Conservation (phyloP, 1,140 invertebrate genomes). For the Macrosteles quadrilineatus region DNA sequence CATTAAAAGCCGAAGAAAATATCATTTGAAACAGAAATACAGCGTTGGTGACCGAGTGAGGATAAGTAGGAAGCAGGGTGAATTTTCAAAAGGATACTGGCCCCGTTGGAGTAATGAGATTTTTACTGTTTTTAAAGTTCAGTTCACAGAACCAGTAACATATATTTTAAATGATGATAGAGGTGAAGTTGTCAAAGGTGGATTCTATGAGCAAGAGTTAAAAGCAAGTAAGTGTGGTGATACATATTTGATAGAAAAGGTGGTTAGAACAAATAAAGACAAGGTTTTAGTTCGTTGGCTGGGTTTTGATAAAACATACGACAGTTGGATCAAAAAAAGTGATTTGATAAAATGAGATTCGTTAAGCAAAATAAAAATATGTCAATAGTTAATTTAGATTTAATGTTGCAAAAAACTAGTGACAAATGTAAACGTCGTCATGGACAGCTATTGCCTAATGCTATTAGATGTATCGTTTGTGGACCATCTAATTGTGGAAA, state of each 20-base stretch:
- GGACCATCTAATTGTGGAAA: constrained; percentile 48
- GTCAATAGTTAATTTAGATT: constrained; percentile 8
- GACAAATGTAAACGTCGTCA: constrained; percentile 32
- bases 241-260: constrained; percentile 46
- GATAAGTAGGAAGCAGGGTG: constrained; percentile 38
- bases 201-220: constrained; percentile 46
- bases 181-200: constrained; percentile 37
- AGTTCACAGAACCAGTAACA: constrained; percentile 31
- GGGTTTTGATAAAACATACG: constrained; percentile 43
- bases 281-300: constrained; percentile 48
- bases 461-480: constrained; percentile 42
- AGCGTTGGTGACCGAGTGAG: constrained; percentile 36
- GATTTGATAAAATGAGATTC: constrained; percentile 23
- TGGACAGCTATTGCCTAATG: constrained; percentile 39
- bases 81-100: constrained; percentile 38
- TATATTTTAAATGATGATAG: constrained; percentile 34
- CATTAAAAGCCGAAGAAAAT: constrained; percentile 23
- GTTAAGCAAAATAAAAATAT: background rate
- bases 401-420: background rate
- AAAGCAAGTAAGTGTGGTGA: constrained; percentile 41
- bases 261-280: constrained; percentile 42
- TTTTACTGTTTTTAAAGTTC: constrained; percentile 30
- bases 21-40: constrained; percentile 36
- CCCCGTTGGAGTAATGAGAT: constrained; percentile 34
- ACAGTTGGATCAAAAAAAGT: constrained; percentile 45